Conservation (phyloP, 2,888 invertebrate species). For the Synanthedon andrenaeformis region DNA sequence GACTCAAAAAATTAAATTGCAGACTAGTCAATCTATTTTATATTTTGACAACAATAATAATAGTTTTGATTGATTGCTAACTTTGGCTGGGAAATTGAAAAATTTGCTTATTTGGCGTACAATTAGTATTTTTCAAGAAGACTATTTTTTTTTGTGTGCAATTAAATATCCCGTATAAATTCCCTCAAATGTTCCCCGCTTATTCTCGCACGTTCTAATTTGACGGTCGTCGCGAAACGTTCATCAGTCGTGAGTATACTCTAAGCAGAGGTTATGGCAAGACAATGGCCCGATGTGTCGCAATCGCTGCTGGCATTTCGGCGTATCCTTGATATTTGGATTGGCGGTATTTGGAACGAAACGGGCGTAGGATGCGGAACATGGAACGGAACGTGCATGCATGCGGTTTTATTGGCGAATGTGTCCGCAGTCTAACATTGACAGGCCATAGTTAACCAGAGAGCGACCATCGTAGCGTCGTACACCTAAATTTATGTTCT, state of each 20-base stretch:
- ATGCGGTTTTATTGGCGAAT: slow-evolving; percentile 5
- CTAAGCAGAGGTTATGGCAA: slow-evolving; percentile 29
- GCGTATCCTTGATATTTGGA: slow-evolving; percentile 66
- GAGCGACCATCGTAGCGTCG: background rate
- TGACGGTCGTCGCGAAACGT: slow-evolving; percentile 15
- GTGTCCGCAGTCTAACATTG: slow-evolving; percentile 1
- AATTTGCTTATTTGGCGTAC: too few species aligned
- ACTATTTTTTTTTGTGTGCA: too few species aligned
- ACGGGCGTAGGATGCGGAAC: slow-evolving; percentile 52
- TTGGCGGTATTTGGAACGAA: slow-evolving; percentile 45
- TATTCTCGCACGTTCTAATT: slow-evolving; percentile 16
- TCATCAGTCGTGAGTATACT: slow-evolving; percentile 4
- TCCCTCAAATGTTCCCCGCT: slow-evolving; percentile 11
- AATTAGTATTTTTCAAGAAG: too few species aligned
- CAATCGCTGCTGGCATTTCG: slow-evolving; percentile 56
- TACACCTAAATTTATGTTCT: background rate
- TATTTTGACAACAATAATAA: too few species aligned
- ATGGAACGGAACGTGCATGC: slow-evolving; percentile 18
- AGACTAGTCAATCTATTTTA: too few species aligned
- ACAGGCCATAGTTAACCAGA: background rate
- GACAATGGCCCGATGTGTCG: slow-evolving; percentile 46
- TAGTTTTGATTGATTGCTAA: too few species aligned
- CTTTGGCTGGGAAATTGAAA: too few species aligned
- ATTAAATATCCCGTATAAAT: too few species aligned
- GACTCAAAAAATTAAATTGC: too few species aligned